Evolutionary conservation across 2,888 invertebrate species (phyloP), one percentile per base, ranked within the genome.

Genomic region (Sceliomorpha sp.): DNA sequence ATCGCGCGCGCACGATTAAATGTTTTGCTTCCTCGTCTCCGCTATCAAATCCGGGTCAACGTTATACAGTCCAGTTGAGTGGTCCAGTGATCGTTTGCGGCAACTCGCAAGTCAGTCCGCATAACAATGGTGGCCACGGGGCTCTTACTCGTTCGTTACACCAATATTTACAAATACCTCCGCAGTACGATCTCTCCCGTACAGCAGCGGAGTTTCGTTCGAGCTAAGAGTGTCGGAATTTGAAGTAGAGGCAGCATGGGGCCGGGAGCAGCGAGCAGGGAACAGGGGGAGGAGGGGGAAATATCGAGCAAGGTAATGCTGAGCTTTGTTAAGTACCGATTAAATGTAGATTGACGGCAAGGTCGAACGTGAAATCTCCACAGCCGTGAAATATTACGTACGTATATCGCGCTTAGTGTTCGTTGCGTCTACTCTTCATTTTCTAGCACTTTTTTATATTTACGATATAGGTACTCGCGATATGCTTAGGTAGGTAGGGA

Each of bases 321-420:
- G 48, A 40, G 37, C 60, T 72, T 67, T 59, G 40, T 60, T 64
- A 56, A 48, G 47, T 60, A 53, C 58, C 59, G 81, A 84, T 82
- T 79, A 75, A 72, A 76, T 76, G 71, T 73, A 72, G 70, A 66
- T 62, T 70, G 66, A 39, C 70, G 73, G 73, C 82, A 83, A 83
- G 85, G 85, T 78, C 84, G 82, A 79, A 78, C 83, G 75, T 75
- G 81, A 68, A 68, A 83, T 83, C 79, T 74, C n/a, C n/a, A 79
- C 79, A 80, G 79, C 80, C 81, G 80, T 82, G 76, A 81, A 83
- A 80, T 81, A 81, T 81, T 79, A 79, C 56, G 59, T n/a, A 67
- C 60, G 44, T 47, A 24, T 66, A 60, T 42, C 60, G 48, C 34
- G 40, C 62, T 27, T 53, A 47, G 40, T 63, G 24, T 39, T 20